phyloP scores from a whole-genome alignment of 1,140 invertebrate genomes.

The Eupeodes corollae region DNA sequence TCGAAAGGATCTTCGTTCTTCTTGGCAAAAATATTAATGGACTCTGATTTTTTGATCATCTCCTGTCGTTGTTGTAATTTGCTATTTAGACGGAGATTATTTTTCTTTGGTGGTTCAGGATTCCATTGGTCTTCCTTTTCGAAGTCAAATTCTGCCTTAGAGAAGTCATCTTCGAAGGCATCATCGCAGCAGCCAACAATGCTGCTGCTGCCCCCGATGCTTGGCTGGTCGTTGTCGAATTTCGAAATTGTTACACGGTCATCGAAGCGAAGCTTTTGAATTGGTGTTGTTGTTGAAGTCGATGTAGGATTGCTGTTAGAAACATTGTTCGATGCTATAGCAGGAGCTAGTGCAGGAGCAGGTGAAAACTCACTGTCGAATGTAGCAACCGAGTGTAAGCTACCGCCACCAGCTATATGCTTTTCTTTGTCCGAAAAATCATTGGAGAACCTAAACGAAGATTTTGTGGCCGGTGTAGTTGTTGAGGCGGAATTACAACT shows the following conservation, averaged over 20 bases:
- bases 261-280: constrained; percentile 34
- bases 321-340: not conserved
- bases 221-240: constrained; percentile 16
- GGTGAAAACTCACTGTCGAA: constrained; percentile 10
- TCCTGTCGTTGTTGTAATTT: constrained; percentile 34
- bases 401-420: not conserved
- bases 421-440: constrained; percentile 45
- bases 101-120: constrained; percentile 16
- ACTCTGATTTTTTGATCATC: constrained; percentile 71
- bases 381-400: not conserved
- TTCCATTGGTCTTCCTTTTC: constrained; percentile 26
- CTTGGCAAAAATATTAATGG: constrained; percentile 73
- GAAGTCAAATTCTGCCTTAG: constrained; percentile 34
- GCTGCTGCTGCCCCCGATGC: not conserved
- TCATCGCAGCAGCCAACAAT: constrained; percentile 13
- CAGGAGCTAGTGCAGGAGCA: constrained; percentile 6
- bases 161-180: constrained; percentile 35
- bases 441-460: constrained; percentile 42
- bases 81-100: constrained; percentile 25
- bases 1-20: constrained; percentile 71
- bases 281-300: constrained; percentile 21
- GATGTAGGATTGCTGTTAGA: constrained; percentile 6
- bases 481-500: constrained; percentile 11
- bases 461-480: constrained; percentile 18
- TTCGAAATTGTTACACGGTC: constrained; percentile 37